These are phyloP conservation scores for Hyalella azteca DNA, from an alignment of 2,888 invertebrate species.

Conservation along the genomic window DNA sequence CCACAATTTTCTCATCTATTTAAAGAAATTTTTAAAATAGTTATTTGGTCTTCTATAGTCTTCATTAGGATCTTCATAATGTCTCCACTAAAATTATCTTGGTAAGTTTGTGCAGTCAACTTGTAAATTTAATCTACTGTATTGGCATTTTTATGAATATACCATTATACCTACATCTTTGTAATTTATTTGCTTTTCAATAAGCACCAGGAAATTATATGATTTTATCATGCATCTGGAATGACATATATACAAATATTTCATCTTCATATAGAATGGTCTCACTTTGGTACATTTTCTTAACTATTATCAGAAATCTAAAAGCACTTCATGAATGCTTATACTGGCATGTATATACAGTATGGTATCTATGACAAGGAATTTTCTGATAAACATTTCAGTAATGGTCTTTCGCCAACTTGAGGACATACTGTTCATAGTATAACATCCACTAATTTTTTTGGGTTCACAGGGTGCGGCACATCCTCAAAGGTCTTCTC, in stretches of 20 bases:
- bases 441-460: neutral
- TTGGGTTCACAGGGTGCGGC: neutral
- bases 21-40: neutral
- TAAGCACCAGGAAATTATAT: neutral
- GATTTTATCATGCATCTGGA: neutral
- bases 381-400: neutral
- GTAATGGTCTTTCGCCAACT: neutral
- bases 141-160: neutral
- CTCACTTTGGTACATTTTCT: neutral
- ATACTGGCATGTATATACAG: neutral
- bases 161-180: neutral
- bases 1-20: neutral
- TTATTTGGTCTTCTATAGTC: neutral
- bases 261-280: neutral
- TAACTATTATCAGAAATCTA: neutral
- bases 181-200: neutral
- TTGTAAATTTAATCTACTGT: neutral
- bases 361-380: neutral
- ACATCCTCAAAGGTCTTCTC: neutral
- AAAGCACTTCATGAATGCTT: neutral
- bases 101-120: neutral
- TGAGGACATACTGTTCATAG: neutral
- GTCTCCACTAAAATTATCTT: neutral
- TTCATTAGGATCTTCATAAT: neutral
- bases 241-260: neutral